phyloP scores from a whole-genome alignment of 1,140 invertebrate genomes.

The Tribolium castaneum region DNA sequence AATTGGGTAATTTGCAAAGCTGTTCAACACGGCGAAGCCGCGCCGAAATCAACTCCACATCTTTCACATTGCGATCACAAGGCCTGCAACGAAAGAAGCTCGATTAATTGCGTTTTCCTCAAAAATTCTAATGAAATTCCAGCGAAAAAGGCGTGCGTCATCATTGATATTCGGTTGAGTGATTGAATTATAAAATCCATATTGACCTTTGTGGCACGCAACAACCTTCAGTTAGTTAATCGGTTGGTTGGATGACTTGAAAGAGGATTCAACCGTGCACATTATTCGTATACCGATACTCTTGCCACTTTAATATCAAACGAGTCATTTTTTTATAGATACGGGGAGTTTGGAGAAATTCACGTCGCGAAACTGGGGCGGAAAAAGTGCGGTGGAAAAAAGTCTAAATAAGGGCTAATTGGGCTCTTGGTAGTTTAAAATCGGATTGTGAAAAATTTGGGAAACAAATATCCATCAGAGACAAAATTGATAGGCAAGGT shows the following conservation, averaged over 20 bases:
- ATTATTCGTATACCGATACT: conserved; percentile 32
- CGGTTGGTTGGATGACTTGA: conserved; percentile 41
- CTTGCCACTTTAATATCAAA: conserved; percentile 38
- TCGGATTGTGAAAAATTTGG: too few species aligned
- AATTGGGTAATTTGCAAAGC: conserved; percentile 75
- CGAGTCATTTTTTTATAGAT: conserved; percentile 25
- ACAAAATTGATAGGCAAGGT: too few species aligned
- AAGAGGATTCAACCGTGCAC: conserved; percentile 40
- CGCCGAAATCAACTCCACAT: conserved; percentile 74
- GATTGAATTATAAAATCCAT: conserved; percentile 45
- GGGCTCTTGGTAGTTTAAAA: too few species aligned
- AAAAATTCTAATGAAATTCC: background rate
- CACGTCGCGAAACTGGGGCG: background rate
- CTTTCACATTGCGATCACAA: conserved; percentile 76
- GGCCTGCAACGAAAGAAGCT: conserved; percentile 69
- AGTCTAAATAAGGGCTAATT: too few species aligned
- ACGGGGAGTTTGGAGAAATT: background rate
- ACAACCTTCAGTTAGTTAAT: conserved; percentile 41
- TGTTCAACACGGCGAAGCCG: conserved; percentile 72
- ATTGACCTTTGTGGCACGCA: conserved; percentile 39
- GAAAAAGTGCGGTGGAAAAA: background rate
- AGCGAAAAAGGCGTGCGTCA: conserved; percentile 26
- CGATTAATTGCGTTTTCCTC: background rate
- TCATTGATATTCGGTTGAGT: conserved; percentile 18
- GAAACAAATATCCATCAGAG: too few species aligned